Base-by-base conservation (phyloP, 1,140 invertebrate genomes). In the Pinna nobilis region DNA sequence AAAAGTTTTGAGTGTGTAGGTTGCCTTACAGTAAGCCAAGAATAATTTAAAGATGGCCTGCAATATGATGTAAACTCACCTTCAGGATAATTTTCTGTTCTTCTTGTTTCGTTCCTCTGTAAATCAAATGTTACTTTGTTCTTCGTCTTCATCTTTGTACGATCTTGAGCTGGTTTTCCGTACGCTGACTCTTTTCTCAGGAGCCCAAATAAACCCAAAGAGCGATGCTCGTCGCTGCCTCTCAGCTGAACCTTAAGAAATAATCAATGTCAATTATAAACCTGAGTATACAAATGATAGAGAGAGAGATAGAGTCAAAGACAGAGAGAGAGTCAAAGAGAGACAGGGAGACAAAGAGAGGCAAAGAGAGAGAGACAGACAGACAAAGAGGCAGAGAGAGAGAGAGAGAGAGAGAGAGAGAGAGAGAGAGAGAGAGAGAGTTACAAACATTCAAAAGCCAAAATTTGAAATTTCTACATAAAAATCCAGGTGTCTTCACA, bases 171-270 rank as follows among this genome's bases (percentile, higher is more conserved):
- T 41, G 33, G 50, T 44, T 78, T 75, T 78, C 37, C 71, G 59
- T 30, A 63, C 25, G 53, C 68, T 51, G 81, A 79, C 37, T 80
- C 77, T 79, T 76, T 82, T 77, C 76, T 80, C 73, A 78, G 70
- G 13, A 80, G 78, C 67, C 78, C 78, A 67, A 82, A 85, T 78
- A 82, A 81, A 74, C 75, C 79, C 68, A 67, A 82, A 70, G 74
- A 83, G 65, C 70, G 82, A 80, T 70, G 71, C 61, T 79, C 80
- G 35, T 76, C 80, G 47, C 41, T 70, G 69, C 70, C 78, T 80
- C 74, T 80, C 74, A 60, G 67, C n/a, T n/a, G n/a, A n/a, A n/a
- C n/a, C n/a, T n/a, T n/a, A n/a, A n/a, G n/a, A n/a, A n/a, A n/a
- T n/a, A n/a, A n/a, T n/a, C n/a, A n/a, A n/a, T n/a, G n/a, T n/a